These are phyloP conservation scores for Platyscapa corneri DNA, from an alignment of 1,140 invertebrate genomes.

Conservation along the genomic window DNA sequence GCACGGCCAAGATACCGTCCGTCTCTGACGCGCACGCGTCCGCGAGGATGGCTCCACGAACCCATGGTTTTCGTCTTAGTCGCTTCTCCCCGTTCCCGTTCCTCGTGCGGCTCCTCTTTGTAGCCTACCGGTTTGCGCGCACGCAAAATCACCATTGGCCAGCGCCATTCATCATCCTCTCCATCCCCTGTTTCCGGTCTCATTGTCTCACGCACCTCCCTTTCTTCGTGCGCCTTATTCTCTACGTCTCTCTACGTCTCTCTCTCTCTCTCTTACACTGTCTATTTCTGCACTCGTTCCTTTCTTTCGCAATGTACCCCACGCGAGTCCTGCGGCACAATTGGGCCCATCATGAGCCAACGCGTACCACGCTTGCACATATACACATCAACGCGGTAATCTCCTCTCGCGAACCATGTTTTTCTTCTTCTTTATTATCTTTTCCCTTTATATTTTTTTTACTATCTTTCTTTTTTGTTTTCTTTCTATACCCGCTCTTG, in stretches of 20 bases:
- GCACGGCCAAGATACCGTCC: neutral
- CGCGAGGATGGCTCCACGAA: slow-evolving; percentile 36
- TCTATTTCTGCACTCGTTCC: neutral
- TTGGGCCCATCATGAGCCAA: neutral
- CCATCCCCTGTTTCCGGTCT: slow-evolving; percentile 53
- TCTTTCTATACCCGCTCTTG: neutral
- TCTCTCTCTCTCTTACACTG: neutral
- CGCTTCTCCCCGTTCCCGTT: slow-evolving; percentile 3
- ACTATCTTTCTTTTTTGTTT: too few relatives aligned
- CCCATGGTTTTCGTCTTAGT: slow-evolving; percentile 15
- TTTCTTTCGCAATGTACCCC: neutral
- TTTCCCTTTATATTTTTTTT: neutral
- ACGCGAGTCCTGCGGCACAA: slow-evolving; percentile 6
- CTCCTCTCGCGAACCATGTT: neutral
- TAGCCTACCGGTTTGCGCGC: slow-evolving; percentile 60
- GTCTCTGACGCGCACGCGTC: slow-evolving; percentile 51
- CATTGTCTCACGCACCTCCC: slow-evolving; percentile 54
- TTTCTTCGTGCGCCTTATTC: neutral
- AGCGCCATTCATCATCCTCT: slow-evolving; percentile 71
- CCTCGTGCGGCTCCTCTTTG: slow-evolving; percentile 7
- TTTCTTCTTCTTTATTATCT: neutral
- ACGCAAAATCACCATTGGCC: slow-evolving; percentile 71
- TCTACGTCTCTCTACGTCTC: slow-evolving; percentile 4
- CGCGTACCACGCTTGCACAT: neutral
- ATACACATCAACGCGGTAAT: neutral